Evolutionary conservation across 1,140 invertebrate species (phyloP).

Genomic region (Planococcus citri): DNA sequence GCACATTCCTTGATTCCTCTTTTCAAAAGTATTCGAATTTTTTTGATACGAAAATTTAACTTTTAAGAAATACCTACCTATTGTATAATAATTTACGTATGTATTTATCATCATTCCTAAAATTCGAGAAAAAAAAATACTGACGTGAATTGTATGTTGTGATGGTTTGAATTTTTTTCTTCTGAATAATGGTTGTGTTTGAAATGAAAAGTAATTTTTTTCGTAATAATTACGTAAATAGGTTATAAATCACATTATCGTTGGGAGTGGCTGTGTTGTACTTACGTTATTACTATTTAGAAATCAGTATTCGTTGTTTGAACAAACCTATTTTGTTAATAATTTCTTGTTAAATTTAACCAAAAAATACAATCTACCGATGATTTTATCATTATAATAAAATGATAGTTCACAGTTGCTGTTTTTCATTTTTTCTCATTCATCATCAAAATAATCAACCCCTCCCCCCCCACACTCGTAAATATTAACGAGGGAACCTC

Average conservation of each 20-base stretch:
- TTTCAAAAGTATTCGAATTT: background rate
- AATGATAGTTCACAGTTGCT: background rate
- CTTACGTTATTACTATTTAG: conserved; percentile 1
- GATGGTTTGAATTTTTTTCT: too few relatives aligned
- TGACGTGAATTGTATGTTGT: background rate
- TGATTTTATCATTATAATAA: background rate
- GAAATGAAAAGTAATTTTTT: background rate
- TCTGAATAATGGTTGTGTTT: background rate
- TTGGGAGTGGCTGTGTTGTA: conserved; percentile 17
- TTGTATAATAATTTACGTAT: too few relatives aligned
- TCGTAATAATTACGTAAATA: background rate
- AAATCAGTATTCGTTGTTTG: conserved; percentile 15
- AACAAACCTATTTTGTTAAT: conserved; percentile 17
- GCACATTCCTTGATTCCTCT: background rate
- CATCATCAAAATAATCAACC: too few relatives aligned
- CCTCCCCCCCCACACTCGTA: too few relatives aligned
- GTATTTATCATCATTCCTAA: background rate
- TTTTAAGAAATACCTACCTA: background rate
- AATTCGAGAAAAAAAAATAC: background rate
- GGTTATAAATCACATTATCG: conserved; percentile 10
- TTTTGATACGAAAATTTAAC: background rate
- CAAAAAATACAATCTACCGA: conserved; percentile 14
- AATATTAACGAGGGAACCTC: too few relatives aligned
- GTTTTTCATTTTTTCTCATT: background rate
- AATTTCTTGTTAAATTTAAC: conserved; percentile 17